Evolutionary conservation across 2,888 invertebrate species (phyloP).

Genomic region (Mesoligia furuncula): DNA sequence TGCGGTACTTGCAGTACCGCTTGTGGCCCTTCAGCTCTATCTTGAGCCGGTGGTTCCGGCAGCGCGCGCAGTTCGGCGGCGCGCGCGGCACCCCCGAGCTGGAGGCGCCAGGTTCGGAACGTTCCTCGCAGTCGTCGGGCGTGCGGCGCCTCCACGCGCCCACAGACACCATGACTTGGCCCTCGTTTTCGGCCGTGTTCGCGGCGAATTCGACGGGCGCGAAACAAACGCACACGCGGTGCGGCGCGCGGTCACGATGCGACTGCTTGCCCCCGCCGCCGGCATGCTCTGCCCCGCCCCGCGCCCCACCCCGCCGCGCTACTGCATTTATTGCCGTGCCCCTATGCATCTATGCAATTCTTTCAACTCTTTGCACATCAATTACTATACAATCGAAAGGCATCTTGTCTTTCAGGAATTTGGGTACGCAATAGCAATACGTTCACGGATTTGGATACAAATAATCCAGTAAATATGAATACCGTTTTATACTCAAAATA

Average conservation of each 20-base stretch:
- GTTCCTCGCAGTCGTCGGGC: conserved; percentile 87
- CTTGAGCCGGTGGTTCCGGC: conserved; percentile 97
- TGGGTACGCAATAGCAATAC: not conserved
- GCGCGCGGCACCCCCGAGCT: conserved; percentile 93
- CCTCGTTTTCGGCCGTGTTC: conserved; percentile 76
- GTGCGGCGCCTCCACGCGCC: conserved; percentile 88
- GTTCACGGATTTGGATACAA: not conserved
- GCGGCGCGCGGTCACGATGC: conserved; percentile 84
- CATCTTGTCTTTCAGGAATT: conserved; percentile 24
- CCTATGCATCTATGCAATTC: conserved; percentile 73
- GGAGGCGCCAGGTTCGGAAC: conserved; percentile 87
- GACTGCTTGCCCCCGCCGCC: conserved; percentile 82
- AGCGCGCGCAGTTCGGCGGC: conserved; percentile 97
- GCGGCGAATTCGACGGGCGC: conserved; percentile 88
- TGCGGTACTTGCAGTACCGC: conserved; percentile 96
- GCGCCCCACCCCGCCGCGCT: conserved; percentile 75
- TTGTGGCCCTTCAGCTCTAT: conserved; percentile 97
- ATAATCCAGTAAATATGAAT: not conserved
- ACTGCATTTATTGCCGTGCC: conserved; percentile 87
- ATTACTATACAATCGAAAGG: conserved; percentile 38
- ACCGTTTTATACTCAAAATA: not conserved
- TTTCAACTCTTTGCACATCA: conserved; percentile 65
- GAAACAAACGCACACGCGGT: conserved; percentile 74
- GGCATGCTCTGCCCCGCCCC: conserved; percentile 76
- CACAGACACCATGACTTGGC: conserved; percentile 85